phyloP scores from a whole-genome alignment of 2,797 vertebrate genomes.

The Acropternis orthonyx region DNA sequence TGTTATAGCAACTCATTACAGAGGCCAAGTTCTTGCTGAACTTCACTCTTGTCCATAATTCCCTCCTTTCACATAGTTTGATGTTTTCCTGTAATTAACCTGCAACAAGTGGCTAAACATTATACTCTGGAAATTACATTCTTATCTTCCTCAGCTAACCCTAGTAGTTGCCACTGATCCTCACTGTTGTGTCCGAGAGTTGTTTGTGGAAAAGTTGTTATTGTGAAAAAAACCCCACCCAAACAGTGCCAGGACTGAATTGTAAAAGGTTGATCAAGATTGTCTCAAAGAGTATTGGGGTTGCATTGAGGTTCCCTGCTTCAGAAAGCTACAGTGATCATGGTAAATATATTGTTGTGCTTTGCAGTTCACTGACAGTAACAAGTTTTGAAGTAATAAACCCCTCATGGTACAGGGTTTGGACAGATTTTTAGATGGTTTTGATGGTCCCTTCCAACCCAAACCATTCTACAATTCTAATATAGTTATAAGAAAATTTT shows the following conservation, averaged over 20 bases:
- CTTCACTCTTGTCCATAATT: background rate
- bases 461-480: background rate
- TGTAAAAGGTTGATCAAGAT: background rate
- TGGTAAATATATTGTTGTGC: background rate
- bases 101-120: background rate
- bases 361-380: background rate
- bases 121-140: background rate
- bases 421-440: background rate
- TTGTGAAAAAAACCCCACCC: background rate
- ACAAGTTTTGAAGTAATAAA: background rate
- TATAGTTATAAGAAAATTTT: background rate
- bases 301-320: background rate
- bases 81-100: background rate
- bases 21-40: background rate
- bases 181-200: background rate
- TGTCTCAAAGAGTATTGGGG: background rate
- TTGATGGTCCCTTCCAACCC: background rate
- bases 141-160: background rate
- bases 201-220: background rate
- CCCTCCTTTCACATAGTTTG: background rate
- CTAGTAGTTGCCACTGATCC: background rate
- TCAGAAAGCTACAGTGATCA: background rate
- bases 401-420: background rate
- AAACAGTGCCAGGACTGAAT: background rate
- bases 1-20: background rate